Evolutionary conservation across 53 echinoderm and acorn worm genomes (phyloP), one percentile per base, ranked within the genome.

Genomic region (Crossaster papposus): DNA sequence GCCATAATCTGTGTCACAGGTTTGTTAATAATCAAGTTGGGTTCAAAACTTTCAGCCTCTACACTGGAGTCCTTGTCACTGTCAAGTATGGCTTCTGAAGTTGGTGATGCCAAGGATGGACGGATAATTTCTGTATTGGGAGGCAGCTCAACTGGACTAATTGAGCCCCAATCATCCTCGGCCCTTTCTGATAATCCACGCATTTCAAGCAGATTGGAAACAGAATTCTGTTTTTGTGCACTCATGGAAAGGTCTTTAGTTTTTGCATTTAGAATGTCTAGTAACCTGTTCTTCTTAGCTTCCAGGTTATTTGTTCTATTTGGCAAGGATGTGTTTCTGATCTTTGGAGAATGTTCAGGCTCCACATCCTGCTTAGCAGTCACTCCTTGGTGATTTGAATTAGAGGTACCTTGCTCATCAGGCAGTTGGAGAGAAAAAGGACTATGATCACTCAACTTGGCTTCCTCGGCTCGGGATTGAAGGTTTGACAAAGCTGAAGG

Each of bases 1-100:
- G 62, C 75, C 87, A 87, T 87, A 51, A 87, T 87, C 77, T 87
- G 87, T 15, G 87, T 87, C 35, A 87, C 87, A 2, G 87, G 87
- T 24, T 58, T 87, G 87, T 87, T 87, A 23, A 77, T 62, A n/a
- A 87, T 87, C 20, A 87, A 23, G 76, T 4, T 2, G 23, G 58
- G 15, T 33, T 87, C 76, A 87, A 58, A 36, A 20, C 13, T 33
- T 33, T 29, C 32, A 26, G 38, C 30, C 26, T 84, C 84, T 53
- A 52, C 24, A 52, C 84, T 65, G 20, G 22, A 22, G 30, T 82
- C 65, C 22, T 14, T 54, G 28, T 38, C 29, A 38, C 24, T 65
- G 33, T 33, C 63, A 28, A 31, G 7, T 29, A 51, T 38, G 20
- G 86, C 76, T 36, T 87, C 87, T 34, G 77, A 58, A 22, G 87